These are phyloP conservation scores for Acanthopleura granulata DNA, from an alignment of 2,888 invertebrate species.

Conservation along the genomic window DNA sequence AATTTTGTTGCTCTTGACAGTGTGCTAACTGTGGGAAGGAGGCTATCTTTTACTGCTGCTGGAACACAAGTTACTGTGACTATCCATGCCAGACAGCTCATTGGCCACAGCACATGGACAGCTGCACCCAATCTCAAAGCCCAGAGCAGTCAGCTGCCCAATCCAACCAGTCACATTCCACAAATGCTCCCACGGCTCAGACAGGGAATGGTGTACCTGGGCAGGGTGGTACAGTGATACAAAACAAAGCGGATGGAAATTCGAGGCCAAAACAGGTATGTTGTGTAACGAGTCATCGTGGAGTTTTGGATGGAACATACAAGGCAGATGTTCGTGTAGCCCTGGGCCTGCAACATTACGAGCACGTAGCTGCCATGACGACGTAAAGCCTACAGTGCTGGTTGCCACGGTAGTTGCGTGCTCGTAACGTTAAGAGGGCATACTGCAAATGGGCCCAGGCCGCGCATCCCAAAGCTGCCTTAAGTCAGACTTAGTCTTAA, in stretches of 20 bases:
- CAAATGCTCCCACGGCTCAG: background rate
- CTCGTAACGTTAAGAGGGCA: no score
- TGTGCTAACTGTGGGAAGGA: constrained; percentile 90
- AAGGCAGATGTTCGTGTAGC: no score
- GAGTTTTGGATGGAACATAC: no score
- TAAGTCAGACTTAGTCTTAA: no score
- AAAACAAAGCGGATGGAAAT: background rate
- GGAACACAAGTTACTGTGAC: constrained; percentile 96
- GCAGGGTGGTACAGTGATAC: background rate
- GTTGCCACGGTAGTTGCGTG: no score
- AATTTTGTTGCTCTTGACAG: constrained; percentile 43
- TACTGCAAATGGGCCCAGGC: no score
- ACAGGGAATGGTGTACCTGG: background rate
- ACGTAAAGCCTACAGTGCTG: no score
- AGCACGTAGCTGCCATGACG: no score
- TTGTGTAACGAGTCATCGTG: no score
- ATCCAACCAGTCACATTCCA: constrained; percentile 26
- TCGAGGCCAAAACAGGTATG: background rate
- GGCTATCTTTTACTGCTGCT: constrained; percentile 93
- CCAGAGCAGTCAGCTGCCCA: constrained; percentile 24
- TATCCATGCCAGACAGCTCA: constrained; percentile 88
- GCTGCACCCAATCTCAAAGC: constrained; percentile 71
- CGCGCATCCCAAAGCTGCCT: no score
- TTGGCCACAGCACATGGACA: constrained; percentile 83
- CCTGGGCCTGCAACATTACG: no score